Evolutionary conservation across 2,797 vertebrate genomes (phyloP).

Genomic region (Myripristis murdjan): DNA sequence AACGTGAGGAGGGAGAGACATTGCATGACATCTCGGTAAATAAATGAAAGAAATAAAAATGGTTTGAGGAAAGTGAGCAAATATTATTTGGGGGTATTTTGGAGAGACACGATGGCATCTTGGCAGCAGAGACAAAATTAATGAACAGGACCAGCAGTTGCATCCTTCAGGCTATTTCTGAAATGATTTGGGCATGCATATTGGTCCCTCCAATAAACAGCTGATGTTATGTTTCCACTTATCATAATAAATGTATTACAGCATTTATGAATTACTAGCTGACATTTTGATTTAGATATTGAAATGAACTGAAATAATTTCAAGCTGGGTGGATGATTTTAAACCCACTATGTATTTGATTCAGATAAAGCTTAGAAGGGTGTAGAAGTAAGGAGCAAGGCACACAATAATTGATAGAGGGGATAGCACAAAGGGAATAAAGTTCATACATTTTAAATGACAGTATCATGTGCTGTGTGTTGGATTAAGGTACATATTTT

Average conservation of each 20-base stretch:
- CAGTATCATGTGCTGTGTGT: conserved; percentile 30
- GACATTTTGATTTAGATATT: conserved; percentile 61
- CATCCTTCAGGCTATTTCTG: conserved; percentile 71
- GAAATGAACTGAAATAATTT: conserved; percentile 61
- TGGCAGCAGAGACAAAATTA: conserved; percentile 72
- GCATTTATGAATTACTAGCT: conserved; percentile 39
- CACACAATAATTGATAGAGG: background rate
- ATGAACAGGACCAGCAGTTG: conserved; percentile 70
- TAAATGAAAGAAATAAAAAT: conserved; percentile 54
- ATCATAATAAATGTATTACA: conserved; percentile 58
- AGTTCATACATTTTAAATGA: conserved; percentile 25
- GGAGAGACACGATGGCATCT: conserved; percentile 50
- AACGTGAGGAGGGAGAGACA: conserved; percentile 19
- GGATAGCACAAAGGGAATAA: conserved; percentile 12
- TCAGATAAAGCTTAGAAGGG: conserved; percentile 16
- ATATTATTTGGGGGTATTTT: conserved; percentile 56
- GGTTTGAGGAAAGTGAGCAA: conserved; percentile 51
- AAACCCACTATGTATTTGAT: conserved; percentile 40
- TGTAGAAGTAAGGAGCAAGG: conserved; percentile 8
- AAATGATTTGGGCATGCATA: conserved; percentile 65
- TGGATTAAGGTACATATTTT: conserved; percentile 35
- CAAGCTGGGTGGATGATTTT: conserved; percentile 58
- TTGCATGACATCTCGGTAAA: conserved; percentile 40
- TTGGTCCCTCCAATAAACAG: conserved; percentile 68
- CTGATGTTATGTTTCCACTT: conserved; percentile 73